Evolutionary conservation across 2,113 vertebrate genomes (phyloP).

Genomic region (Scopus umbretta): DNA sequence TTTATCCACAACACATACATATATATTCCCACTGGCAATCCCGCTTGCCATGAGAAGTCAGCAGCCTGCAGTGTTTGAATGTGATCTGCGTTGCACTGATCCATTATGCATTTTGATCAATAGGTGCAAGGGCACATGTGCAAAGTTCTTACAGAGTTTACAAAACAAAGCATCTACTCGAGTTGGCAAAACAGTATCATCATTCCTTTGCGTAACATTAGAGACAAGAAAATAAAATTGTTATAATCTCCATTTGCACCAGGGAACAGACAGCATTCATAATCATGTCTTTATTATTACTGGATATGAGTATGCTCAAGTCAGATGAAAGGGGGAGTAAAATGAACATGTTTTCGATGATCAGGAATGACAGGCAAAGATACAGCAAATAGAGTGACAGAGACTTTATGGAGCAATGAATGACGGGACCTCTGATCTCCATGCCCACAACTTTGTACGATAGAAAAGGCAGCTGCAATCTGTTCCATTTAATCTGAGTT

Average conservation of each 20-base stretch:
- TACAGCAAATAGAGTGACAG: not conserved
- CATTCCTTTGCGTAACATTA: not conserved
- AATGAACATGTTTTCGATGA: not conserved
- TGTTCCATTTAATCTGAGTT: constrained; percentile 40
- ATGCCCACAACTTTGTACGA: not conserved
- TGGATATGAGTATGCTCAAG: not conserved
- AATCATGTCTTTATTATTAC: not conserved
- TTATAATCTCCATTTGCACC: not conserved
- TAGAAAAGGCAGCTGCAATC: constrained; percentile 55
- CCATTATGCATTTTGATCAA: not conserved
- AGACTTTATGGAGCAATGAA: not conserved
- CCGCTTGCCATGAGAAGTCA: not conserved
- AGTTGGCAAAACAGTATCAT: not conserved
- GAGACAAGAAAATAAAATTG: not conserved
- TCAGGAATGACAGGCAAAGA: not conserved
- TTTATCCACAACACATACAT: not conserved
- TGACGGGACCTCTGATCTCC: constrained; percentile 12
- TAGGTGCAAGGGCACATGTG: not conserved
- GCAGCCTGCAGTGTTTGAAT: not conserved
- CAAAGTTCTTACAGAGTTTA: not conserved
- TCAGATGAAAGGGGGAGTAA: not conserved
- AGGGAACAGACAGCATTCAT: not conserved
- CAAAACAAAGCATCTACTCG: not conserved
- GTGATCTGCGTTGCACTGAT: not conserved
- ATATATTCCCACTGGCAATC: not conserved